Conservation (phyloP, 2,113 vertebrate species). For the Podiceps cristatus region DNA sequence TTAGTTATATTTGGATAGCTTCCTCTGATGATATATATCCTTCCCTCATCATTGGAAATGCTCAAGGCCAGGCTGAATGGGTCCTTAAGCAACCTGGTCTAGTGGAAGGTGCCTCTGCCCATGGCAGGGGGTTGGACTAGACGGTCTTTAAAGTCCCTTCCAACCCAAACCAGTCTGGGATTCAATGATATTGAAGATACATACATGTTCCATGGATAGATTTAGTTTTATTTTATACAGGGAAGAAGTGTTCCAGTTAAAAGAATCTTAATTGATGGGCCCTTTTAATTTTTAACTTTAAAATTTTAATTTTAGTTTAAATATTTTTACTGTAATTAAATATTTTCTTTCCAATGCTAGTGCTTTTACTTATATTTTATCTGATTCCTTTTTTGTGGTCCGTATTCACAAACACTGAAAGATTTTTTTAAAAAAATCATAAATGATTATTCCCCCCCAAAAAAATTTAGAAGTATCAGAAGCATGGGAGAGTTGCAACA, state of each 20-base stretch:
- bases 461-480: neutral
- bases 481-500: neutral
- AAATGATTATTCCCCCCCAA: neutral
- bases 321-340: neutral
- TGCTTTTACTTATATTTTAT: neutral
- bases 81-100: neutral
- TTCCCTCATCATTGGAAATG: neutral
- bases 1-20: neutral
- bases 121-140: fast-evolving
- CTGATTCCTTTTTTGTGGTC: neutral
- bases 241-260: neutral
- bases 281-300: neutral
- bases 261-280: neutral
- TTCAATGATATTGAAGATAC: neutral
- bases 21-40: neutral
- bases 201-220: neutral
- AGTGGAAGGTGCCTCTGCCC: neutral
- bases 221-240: neutral
- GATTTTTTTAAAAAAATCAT: neutral
- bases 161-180: neutral
- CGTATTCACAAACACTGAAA: neutral
- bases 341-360: neutral
- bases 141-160: neutral
- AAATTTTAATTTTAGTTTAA: neutral
- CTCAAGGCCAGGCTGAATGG: neutral